Evolutionary conservation across 1,140 invertebrate species (phyloP), one percentile per base, ranked within the genome.

Genomic region (Mamestra configurata): DNA sequence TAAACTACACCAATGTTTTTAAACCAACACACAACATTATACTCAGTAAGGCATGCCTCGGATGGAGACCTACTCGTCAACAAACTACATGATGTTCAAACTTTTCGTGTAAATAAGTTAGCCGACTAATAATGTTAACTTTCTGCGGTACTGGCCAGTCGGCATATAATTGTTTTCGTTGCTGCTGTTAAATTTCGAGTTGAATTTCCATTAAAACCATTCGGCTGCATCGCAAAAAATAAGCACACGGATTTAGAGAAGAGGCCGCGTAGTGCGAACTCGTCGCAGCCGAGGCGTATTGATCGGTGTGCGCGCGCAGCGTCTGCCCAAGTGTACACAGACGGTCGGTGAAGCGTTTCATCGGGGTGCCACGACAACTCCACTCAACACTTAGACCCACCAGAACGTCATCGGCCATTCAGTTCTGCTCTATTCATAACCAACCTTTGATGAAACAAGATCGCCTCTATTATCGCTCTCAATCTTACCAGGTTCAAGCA

Each of bases 301-400:
- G 93, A 95, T 95, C 93, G 88, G 85, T 79, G 84, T 94, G 93
- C 93, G 93, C 93, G 93, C 93, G 93, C 93, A 94, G 79, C 86
- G 86, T 90, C 89, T 84, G 86, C 79, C 89, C 83, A 82, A 91
- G 88, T 93, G 89, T 93, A 91, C 88, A 94, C 90, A 92, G 92
- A 89, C 90, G 86, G 87, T 87, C 87, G 92, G 86, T 90, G 85
- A 82, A 89, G 89, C 91, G 90, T 88, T 89, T 87, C 87, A 86
- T 79, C 87, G 90, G 88, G 87, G 79, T 85, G 88, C 90, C 88
- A 86, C 88, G 89, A 90, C 84, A 88, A 90, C 90, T 90, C 78
- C 83, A 92, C 88, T 91, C 89, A 92, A 89, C 90, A 90, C 92
- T 93, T 87, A 86, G 84, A 85, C 86, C 85, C 84, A 84, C 85